Evolutionary conservation across 2,888 invertebrate species (phyloP).

Genomic region (Drosophila austrosaltans): DNA sequence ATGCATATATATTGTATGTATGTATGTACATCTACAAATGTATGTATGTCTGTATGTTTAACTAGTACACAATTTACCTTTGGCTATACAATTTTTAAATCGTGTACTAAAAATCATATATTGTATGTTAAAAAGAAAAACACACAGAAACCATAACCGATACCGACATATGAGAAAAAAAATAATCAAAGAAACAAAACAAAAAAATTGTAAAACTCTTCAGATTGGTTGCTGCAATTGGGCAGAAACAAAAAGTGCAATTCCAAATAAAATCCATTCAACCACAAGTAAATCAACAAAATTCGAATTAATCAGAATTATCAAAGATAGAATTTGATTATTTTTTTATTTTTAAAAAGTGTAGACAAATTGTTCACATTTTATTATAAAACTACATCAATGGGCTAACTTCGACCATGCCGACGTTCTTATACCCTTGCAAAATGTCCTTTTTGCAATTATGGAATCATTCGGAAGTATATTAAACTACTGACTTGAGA

Average conservation of each 20-base stretch:
- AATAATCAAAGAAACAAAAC: slow-evolving; percentile 33
- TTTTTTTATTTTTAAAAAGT: too few species aligned
- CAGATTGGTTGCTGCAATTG: slow-evolving; percentile 65
- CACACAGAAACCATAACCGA: background rate
- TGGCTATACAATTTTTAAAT: slow-evolving; percentile 64
- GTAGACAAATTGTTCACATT: too few species aligned
- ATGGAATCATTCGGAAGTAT: too few species aligned
- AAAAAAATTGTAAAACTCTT: slow-evolving; percentile 70
- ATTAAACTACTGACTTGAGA: too few species aligned
- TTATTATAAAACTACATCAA: too few species aligned
- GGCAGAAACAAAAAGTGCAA: slow-evolving; percentile 70
- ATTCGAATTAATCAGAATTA: background rate
- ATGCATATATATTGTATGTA: slow-evolving; percentile 5
- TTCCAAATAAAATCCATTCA: slow-evolving; percentile 73
- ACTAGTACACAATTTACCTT: slow-evolving; percentile 56
- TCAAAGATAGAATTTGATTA: too few species aligned
- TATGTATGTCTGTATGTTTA: slow-evolving; percentile 35
- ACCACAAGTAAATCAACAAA: slow-evolving; percentile 51
- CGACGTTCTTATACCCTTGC: too few species aligned
- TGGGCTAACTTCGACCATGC: too few species aligned
- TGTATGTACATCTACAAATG: slow-evolving; percentile 51
- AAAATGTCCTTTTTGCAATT: too few species aligned
- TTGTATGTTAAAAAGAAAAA: slow-evolving; percentile 18
- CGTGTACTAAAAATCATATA: slow-evolving; percentile 28
- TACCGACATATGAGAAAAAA: slow-evolving; percentile 13